phyloP scores from a whole-genome alignment of 2,113 vertebrate species.

The Corythornis vintsioides region DNA sequence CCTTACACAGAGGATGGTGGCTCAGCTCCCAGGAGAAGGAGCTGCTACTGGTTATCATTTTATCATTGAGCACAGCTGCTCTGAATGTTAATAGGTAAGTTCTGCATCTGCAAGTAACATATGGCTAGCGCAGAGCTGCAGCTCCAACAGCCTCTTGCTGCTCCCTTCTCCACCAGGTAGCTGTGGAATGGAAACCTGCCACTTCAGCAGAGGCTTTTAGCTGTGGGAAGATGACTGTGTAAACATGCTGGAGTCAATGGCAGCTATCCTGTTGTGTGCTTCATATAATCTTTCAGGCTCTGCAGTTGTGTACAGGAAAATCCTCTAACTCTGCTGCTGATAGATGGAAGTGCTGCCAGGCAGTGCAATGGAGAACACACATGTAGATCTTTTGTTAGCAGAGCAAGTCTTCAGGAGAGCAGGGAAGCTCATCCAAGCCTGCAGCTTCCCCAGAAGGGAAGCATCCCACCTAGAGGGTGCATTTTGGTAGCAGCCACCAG shows the following conservation, averaged over 20 bases:
- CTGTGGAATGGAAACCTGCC: conserved; percentile 5
- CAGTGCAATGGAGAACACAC: background rate
- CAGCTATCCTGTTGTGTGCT: background rate
- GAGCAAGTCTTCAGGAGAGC: background rate
- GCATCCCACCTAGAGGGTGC: background rate
- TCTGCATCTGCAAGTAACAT: conserved; percentile 55
- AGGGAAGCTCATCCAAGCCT: background rate
- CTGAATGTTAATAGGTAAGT: conserved; percentile 55
- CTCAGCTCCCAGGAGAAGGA: background rate
- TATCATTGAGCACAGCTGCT: conserved; percentile 49
- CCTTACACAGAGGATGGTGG: background rate
- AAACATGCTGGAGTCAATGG: background rate
- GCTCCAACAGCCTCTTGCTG: conserved; percentile 2
- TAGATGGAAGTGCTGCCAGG: background rate
- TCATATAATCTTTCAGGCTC: conserved; percentile 4
- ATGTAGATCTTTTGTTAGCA: background rate
- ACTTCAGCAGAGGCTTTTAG: conserved; percentile 13
- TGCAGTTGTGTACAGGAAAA: background rate
- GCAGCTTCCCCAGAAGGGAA: background rate
- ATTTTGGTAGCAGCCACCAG: background rate
- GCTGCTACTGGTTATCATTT: conserved; percentile 33
- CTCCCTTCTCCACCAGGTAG: conserved; percentile 7
- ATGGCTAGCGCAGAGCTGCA: conserved; percentile 32
- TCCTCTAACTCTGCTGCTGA: background rate
- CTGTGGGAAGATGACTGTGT: background rate